Conservation (phyloP, 1,140 invertebrate genomes). For the Drosophila navojoa region DNA sequence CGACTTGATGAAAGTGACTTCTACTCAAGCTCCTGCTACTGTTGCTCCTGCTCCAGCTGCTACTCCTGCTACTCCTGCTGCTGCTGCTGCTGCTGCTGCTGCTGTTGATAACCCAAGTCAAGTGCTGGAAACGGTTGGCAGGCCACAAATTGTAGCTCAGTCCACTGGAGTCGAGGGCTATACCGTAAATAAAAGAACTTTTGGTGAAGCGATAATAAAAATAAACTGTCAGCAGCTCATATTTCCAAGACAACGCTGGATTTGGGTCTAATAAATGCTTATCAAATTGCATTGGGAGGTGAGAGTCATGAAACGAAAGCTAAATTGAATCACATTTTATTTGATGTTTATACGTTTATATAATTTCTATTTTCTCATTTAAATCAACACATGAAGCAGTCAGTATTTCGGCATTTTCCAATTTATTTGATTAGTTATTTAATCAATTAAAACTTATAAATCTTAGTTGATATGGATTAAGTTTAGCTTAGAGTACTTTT, state of each 20-base stretch:
- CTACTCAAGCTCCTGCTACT: background rate
- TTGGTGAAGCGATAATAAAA: slow-evolving; percentile 1
- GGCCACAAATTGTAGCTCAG: slow-evolving; percentile 57
- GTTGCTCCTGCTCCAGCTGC: background rate
- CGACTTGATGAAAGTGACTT: slow-evolving; percentile 39
- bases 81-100: slow-evolving; percentile 9
- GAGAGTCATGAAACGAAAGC: background rate
- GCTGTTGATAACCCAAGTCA: slow-evolving; percentile 33
- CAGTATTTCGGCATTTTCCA: too few species aligned
- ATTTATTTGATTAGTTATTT: too few species aligned
- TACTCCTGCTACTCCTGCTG: slow-evolving; percentile 7
- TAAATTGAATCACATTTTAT: background rate
- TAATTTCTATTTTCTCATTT: background rate
- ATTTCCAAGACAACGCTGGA: slow-evolving; percentile 63
- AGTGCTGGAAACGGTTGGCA: slow-evolving; percentile 59
- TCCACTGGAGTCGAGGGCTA: background rate
- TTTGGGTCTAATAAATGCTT: slow-evolving; percentile 59
- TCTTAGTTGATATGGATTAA: too few species aligned
- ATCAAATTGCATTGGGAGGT: slow-evolving; percentile 46
- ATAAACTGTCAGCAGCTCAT: slow-evolving; percentile 39
- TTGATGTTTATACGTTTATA: background rate
- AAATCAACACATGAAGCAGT: too few species aligned
- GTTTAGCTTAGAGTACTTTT: too few species aligned
- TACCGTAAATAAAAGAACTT: slow-evolving; percentile 4
- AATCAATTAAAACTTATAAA: too few species aligned